phyloP scores from a whole-genome alignment of 2,797 vertebrate genomes.

The Apogon talboti region DNA sequence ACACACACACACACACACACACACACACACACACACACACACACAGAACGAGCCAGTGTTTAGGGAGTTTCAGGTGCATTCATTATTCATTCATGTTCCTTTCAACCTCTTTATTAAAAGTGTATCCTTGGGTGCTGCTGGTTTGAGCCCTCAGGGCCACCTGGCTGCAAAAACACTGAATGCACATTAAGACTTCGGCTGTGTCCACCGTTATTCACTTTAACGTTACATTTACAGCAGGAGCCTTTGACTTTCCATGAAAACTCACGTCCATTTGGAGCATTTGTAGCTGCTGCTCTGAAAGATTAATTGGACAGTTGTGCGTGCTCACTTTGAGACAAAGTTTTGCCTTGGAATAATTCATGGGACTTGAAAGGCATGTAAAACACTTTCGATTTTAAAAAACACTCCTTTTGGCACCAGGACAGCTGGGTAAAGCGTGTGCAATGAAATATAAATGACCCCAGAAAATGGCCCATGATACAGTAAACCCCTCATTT shows the following conservation, averaged over 20 bases:
- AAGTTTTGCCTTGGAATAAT: conserved; percentile 73
- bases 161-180: conserved; percentile 72
- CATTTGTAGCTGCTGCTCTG: conserved; percentile 49
- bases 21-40: neutral
- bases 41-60: conserved; percentile 13
- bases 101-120: conserved; percentile 58
- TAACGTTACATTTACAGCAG: conserved; percentile 55
- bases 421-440: conserved; percentile 28
- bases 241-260: conserved; percentile 1
- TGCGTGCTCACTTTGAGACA: conserved; percentile 33
- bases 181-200: conserved; percentile 75
- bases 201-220: conserved; percentile 54
- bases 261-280: conserved; percentile 63
- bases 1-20: neutral
- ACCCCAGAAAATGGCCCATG: conserved; percentile 25
- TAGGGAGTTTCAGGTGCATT: conserved; percentile 43
- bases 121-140: conserved; percentile 32
- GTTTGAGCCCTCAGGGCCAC: conserved; percentile 59
- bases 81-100: conserved; percentile 69
- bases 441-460: conserved; percentile 77
- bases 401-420: conserved; percentile 30
- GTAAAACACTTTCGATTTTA: conserved; percentile 69
- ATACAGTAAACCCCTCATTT: conserved; percentile 28
- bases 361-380: conserved; percentile 70
- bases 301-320: conserved; percentile 74